phyloP scores from a whole-genome alignment of 2,113 vertebrate genomes.

The Pituophis catenifer region DNA sequence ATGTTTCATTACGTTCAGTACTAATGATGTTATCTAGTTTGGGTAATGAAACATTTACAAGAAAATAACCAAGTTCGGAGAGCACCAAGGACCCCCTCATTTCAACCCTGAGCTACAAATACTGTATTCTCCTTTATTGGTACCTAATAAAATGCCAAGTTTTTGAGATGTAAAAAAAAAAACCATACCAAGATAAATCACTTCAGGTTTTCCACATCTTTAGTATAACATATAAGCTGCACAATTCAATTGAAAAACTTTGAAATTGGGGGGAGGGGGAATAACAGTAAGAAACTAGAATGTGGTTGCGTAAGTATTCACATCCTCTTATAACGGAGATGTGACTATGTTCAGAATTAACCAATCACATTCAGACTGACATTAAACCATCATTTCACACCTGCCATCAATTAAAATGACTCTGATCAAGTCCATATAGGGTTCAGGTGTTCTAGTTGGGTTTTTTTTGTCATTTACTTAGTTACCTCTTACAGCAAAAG shows the following conservation, averaged over 20 bases:
- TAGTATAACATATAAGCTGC: background rate
- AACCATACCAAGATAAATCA: background rate
- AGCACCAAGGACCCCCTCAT: background rate
- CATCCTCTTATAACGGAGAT: background rate
- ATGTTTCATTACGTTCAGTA: background rate
- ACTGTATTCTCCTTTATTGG: background rate
- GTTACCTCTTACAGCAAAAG: background rate
- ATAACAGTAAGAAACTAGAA: background rate
- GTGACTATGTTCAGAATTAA: background rate
- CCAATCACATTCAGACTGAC: background rate
- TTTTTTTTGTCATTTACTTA: background rate
- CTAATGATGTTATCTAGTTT: background rate
- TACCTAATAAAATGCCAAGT: background rate
- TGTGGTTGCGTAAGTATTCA: background rate
- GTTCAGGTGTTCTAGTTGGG: background rate
- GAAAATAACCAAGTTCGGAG: background rate
- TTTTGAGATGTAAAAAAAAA: background rate
- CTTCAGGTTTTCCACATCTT: background rate
- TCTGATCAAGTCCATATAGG: background rate
- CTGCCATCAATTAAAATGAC: background rate
- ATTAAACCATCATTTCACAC: background rate
- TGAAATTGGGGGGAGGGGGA: background rate
- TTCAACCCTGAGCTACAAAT: background rate
- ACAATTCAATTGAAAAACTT: background rate
- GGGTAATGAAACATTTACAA: background rate